These are phyloP conservation scores for Aricia artaxerxes DNA, from an alignment of 2,888 invertebrate genomes.

Conservation along the genomic window DNA sequence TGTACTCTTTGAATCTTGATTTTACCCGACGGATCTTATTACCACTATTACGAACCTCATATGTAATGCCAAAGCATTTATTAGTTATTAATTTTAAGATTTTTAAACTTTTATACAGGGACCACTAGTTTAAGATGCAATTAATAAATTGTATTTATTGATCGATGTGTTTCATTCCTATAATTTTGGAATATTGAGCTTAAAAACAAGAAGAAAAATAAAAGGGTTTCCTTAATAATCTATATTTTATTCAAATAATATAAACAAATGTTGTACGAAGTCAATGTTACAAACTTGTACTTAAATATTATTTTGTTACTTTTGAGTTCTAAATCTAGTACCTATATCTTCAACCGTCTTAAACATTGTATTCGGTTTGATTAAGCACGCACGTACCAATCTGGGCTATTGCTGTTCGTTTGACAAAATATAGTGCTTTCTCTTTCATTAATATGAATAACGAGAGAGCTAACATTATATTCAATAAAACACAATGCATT, in stretches of 20 bases:
- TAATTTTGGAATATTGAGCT: neutral
- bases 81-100: slow-evolving; percentile 36
- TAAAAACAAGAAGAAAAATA: neutral
- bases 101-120: slow-evolving; percentile 40
- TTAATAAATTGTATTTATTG: slow-evolving; percentile 31
- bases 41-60: slow-evolving; percentile 16
- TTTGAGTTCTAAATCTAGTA: too few relatives aligned
- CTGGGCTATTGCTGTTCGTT: neutral
- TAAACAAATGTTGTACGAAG: neutral
- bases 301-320: neutral
- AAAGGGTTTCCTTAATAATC: neutral
- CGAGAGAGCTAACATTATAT: too few relatives aligned
- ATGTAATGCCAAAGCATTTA: slow-evolving; percentile 46
- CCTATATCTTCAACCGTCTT: too few relatives aligned
- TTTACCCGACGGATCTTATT: neutral
- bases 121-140: slow-evolving; percentile 31
- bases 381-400: neutral
- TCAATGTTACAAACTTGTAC: neutral
- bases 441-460: neutral
- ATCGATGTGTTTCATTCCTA: slow-evolving; percentile 18
- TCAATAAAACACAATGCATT: too few relatives aligned
- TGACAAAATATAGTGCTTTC: neutral
- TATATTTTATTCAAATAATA: slow-evolving; percentile 3
- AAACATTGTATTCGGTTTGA: too few relatives aligned
- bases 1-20: neutral